phyloP scores from a whole-genome alignment of 2,113 vertebrate genomes.

The Alosa alosa region DNA sequence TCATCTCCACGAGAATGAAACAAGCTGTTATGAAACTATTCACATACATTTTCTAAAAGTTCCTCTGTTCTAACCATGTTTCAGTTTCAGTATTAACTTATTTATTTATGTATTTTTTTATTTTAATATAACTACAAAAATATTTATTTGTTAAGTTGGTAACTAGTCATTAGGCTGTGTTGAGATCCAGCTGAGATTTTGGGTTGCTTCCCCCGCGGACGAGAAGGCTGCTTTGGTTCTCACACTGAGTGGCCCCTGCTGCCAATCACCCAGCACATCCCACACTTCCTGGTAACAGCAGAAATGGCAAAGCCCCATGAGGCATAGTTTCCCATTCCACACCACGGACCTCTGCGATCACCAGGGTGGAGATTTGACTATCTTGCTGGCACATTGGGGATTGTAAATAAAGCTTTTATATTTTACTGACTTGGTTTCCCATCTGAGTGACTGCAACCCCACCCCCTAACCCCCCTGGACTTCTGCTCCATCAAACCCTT shows the following conservation, averaged over 20 bases:
- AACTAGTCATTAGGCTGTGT: neutral
- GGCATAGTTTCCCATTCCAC: no score
- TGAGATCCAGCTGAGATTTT: neutral
- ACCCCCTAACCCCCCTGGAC: neutral
- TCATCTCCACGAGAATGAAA: no score
- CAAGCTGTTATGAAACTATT: neutral
- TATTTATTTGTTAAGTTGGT: neutral
- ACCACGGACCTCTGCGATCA: neutral
- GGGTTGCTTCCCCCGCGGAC: no score
- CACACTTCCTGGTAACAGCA: neutral
- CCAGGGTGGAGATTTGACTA: neutral
- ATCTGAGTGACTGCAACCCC: neutral
- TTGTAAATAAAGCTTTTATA: slow-evolving; percentile 28
- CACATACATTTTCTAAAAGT: neutral
- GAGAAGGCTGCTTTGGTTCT: neutral
- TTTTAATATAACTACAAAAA: neutral
- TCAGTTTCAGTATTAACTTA: neutral
- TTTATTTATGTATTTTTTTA: neutral
- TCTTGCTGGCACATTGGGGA: neutral
- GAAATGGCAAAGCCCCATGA: no score
- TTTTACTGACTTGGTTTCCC: neutral
- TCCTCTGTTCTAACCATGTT: neutral
- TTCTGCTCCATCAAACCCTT: slow-evolving; percentile 9
- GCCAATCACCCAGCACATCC: neutral
- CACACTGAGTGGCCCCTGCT: neutral